Conservation (phyloP, 2,888 invertebrate genomes). For the Digitonthophagus gazella region DNA sequence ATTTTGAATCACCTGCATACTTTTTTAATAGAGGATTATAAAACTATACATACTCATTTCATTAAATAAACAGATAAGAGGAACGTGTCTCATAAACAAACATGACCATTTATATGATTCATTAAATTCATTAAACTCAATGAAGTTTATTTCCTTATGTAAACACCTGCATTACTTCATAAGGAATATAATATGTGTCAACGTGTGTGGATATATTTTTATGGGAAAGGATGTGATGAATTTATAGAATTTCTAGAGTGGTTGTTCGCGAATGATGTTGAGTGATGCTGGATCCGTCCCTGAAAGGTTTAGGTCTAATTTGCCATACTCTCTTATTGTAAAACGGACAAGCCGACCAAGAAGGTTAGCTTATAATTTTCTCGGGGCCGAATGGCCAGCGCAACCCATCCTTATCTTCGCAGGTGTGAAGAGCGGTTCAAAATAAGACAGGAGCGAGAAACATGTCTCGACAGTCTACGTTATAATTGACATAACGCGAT, state of each 20-base stretch:
- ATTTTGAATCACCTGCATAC: too few relatives aligned
- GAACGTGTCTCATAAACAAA: not conserved
- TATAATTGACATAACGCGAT: slow-evolving; percentile 22
- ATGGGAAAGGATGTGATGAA: too few relatives aligned
- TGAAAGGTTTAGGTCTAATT: slow-evolving; percentile 15
- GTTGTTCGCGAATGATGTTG: too few relatives aligned
- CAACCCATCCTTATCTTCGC: slow-evolving; percentile 14
- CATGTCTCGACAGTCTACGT: not conserved
- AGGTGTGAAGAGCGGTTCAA: not conserved
- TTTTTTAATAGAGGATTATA: too few relatives aligned
- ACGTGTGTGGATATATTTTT: too few relatives aligned
- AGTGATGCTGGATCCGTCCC: not conserved
- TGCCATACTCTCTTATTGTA: slow-evolving; percentile 18
- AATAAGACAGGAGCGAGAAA: slow-evolving; percentile 11
- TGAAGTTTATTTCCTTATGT: not conserved
- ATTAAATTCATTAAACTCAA: not conserved
- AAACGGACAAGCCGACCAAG: slow-evolving; percentile 21
- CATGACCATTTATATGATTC: not conserved
- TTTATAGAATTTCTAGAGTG: too few relatives aligned
- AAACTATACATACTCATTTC: not conserved
- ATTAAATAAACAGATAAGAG: not conserved
- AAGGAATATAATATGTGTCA: too few relatives aligned
- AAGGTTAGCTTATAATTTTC: slow-evolving; percentile 21
- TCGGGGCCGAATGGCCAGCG: slow-evolving; percentile 1
- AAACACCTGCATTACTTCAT: not conserved